Evolutionary conservation across 2,888 invertebrate genomes (phyloP), one percentile per base, ranked within the genome.

Genomic region (Sipha maydis): DNA sequence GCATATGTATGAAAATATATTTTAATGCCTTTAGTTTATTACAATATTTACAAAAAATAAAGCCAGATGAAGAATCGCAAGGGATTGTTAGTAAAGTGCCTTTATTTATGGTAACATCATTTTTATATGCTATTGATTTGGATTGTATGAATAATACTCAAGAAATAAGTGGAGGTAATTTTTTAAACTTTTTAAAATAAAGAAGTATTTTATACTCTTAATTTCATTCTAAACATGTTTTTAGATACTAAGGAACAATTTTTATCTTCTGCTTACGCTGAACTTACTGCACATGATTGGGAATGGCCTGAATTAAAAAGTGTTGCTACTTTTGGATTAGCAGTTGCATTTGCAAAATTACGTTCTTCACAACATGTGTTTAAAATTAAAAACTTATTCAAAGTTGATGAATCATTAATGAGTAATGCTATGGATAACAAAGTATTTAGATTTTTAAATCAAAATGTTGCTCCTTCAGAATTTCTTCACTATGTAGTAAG

Each of bases 111-210:
- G 93, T 96, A 90, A 96, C 98, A 95, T 95, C 97, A 0, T 92
- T 98, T 75, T 92, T 98, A 4, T 97, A 97, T 91, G 95, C 96
- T 0, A 93, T 97, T 88, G 97, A 98, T 92, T 93, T 97, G 19
- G 96, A 96, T 90, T 88, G 88, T 48, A 88, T 88, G 88, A 88
- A 75, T 75, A 88, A 82, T 67, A 67, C 75, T 14, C 80, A 85
- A 85, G 80, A 84, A 80, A 80, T 84, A 25, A 78, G 75, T 89
- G 80, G 84, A 41, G 85, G 89, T 85, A 88, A 88, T 75, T 85
- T 17, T 5, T 21, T 48, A 0, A 54, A 48, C 34, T 34, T 34
- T 28, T 69, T 28, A 80, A 25, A 28, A 67, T 41, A 76, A 11
- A 8, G n/a, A n/a, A n/a, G n/a, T 75, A 28, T 38, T 11, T 75